A percentile compares a stretch with the other conserved stretches of the same genome.
These are phyloP conservation scores for Ptilonorhynchus violaceus DNA, from an alignment of 2,113 vertebrate genomes.

Conservation along the genomic window DNA sequence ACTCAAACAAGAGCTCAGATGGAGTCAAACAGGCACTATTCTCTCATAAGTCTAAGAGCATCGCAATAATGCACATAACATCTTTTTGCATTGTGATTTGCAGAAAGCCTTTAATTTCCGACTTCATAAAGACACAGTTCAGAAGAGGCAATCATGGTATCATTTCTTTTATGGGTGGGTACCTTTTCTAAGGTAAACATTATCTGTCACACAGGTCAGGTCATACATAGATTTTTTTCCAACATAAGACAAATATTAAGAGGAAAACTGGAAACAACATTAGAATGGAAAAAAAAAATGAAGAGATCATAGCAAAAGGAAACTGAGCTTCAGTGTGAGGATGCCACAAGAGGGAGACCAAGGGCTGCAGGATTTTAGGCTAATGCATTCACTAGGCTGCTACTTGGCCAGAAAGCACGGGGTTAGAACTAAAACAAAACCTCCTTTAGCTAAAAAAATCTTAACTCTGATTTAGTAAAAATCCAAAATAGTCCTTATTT, in stretches of 20 bases:
- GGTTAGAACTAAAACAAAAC: background rate
- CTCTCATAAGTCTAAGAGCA: background rate
- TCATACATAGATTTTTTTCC: background rate
- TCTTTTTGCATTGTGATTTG: background rate
- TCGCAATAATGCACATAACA: background rate
- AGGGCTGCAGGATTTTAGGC: background rate
- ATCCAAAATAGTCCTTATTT: background rate
- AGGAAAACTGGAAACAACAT: background rate
- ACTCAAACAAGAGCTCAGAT: background rate
- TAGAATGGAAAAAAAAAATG: background rate
- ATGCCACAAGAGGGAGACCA: constrained; percentile 51
- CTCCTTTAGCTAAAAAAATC: background rate
- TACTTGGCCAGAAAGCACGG: background rate
- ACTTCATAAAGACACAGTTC: background rate
- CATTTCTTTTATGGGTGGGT: background rate
- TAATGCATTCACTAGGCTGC: background rate
- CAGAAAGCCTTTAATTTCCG: background rate
- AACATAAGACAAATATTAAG: background rate
- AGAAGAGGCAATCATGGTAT: background rate
- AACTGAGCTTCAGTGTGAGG: background rate
- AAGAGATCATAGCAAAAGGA: background rate
- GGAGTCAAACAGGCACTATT: background rate
- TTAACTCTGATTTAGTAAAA: background rate
- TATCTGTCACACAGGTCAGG: background rate
- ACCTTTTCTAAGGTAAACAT: background rate